These are phyloP conservation scores for Drosophila nigromelanica DNA, from an alignment of 1,140 invertebrate species.

Conservation along the genomic window DNA sequence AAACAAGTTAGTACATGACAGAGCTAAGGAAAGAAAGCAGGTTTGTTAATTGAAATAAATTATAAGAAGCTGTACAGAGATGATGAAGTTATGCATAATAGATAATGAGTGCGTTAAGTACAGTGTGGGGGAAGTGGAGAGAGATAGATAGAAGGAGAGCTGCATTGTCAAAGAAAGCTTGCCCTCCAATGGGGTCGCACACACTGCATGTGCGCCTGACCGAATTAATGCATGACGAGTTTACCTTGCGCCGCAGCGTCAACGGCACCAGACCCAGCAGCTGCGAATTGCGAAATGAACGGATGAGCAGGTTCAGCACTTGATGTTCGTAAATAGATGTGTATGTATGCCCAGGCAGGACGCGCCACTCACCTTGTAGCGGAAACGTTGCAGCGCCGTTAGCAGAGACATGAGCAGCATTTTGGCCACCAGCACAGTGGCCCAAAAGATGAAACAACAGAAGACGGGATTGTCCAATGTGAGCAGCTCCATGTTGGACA, in stretches of 20 bases:
- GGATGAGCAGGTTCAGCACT: slow-evolving; percentile 29
- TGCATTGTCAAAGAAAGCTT: too few species aligned
- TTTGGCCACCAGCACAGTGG: slow-evolving; percentile 85
- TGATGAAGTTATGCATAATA: too few species aligned
- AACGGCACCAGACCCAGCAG: slow-evolving; percentile 68
- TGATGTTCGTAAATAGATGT: slow-evolving; percentile 1
- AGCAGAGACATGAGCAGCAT: slow-evolving; percentile 85
- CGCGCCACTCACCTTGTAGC: slow-evolving; percentile 77
- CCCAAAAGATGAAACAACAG: slow-evolving; percentile 84
- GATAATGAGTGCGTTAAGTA: too few species aligned
- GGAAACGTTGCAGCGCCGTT: slow-evolving; percentile 84
- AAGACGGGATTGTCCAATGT: slow-evolving; percentile 84
- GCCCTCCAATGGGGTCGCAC: background rate
- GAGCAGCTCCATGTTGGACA: slow-evolving; percentile 40
- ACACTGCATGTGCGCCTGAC: background rate
- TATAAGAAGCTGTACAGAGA: too few species aligned
- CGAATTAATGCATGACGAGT: background rate
- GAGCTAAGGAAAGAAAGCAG: background rate
- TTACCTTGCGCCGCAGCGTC: slow-evolving; percentile 68
- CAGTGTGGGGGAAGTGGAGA: too few species aligned
- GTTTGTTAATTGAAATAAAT: background rate
- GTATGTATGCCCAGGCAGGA: background rate
- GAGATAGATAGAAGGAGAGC: too few species aligned
- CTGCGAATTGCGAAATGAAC: slow-evolving; percentile 57
- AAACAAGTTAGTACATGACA: background rate